Percentiles rank a stretch among this genome's conserved stretches.
phyloP scores from a whole-genome alignment of 2,888 invertebrate species.

The Opisthograptis luteolata region DNA sequence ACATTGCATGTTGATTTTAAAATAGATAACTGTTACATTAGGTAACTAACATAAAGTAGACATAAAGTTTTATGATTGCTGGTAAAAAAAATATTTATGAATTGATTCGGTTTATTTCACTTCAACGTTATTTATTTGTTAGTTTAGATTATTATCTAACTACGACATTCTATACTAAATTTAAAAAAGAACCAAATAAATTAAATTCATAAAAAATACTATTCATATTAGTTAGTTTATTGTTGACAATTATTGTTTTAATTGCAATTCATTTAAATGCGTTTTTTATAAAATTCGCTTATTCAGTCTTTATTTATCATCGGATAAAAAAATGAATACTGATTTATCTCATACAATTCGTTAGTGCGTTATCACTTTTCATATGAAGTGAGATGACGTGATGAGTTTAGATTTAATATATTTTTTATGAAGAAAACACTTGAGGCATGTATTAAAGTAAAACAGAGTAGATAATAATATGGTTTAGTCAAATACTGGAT shows the following conservation, averaged over 20 bases:
- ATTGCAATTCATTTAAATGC: slow-evolving; percentile 47
- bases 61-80: too few relatives aligned
- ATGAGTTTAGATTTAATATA: neutral
- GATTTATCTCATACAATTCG: slow-evolving; percentile 24
- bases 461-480: too few relatives aligned
- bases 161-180: neutral
- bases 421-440: neutral
- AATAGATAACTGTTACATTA: neutral
- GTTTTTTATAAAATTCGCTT: slow-evolving; percentile 73
- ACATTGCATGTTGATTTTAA: neutral
- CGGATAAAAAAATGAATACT: slow-evolving; percentile 17
- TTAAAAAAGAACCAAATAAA: neutral
- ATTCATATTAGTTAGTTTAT: slow-evolving; percentile 15
- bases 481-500: neutral
- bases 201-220: slow-evolving; percentile 6
- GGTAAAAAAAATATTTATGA: too few relatives aligned
- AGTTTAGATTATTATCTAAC: too few relatives aligned
- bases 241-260: slow-evolving; percentile 44
- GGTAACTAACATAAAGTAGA: too few relatives aligned
- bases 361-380: slow-evolving; percentile 10
- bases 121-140: too few relatives aligned
- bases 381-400: slow-evolving; percentile 1
- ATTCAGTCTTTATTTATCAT: slow-evolving; percentile 69
- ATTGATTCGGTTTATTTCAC: too few relatives aligned
- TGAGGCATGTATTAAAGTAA: neutral